Conservation (phyloP, 2,888 invertebrate genomes). For the Rapana venosa region DNA sequence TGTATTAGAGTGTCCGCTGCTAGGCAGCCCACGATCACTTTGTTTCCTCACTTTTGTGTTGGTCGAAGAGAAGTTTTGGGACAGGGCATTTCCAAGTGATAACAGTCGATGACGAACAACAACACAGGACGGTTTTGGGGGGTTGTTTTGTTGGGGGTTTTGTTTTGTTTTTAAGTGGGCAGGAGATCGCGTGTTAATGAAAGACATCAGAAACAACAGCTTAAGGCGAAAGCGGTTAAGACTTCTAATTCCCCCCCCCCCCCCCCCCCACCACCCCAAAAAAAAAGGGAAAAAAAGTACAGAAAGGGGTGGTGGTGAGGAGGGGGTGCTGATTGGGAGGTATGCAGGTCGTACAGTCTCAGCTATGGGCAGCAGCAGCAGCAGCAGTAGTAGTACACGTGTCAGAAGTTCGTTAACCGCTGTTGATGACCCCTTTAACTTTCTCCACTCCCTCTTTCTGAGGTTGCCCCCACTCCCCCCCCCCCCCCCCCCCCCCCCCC, state of each 20-base stretch:
- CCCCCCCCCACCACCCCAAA: too few relatives aligned
- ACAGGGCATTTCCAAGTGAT: constrained; percentile 37
- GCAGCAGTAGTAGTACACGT: too few relatives aligned
- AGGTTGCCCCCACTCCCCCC: not conserved
- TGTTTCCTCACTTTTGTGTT: constrained; percentile 16
- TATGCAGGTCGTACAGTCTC: constrained; percentile 25
- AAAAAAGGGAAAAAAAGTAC: too few relatives aligned
- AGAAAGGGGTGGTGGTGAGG: too few relatives aligned
- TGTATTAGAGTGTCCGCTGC: not conserved
- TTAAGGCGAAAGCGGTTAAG: not conserved
- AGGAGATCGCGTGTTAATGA: not conserved
- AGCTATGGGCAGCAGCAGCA: not conserved
- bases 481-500: not conserved
- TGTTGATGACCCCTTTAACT: not conserved
- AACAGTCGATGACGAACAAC: not conserved
- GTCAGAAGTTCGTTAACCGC: not conserved
- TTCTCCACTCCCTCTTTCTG: too few relatives aligned
- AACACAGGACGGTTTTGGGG: too few relatives aligned
- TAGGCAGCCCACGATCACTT: not conserved
- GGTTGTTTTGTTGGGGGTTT: too few relatives aligned
- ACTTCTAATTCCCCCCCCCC: too few relatives aligned
- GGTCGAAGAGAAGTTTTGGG: not conserved
- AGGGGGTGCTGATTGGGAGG: not conserved
- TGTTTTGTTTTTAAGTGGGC: not conserved
- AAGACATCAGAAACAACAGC: not conserved